phyloP scores from a whole-genome alignment of 2,113 vertebrate genomes.

The Phoxinus phoxinus region DNA sequence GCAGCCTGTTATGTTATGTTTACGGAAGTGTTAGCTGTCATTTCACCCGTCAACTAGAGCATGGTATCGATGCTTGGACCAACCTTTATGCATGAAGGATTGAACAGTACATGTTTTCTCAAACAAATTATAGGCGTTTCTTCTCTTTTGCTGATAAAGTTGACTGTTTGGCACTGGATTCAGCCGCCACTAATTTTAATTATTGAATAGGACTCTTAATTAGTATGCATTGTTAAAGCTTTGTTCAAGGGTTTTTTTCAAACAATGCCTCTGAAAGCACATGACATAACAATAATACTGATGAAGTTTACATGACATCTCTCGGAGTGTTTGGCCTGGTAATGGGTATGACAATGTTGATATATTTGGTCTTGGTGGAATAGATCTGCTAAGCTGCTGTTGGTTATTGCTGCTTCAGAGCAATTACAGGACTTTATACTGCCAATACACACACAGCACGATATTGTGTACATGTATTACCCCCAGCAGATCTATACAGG shows the following conservation, averaged over 20 bases:
- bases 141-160: conserved; percentile 38
- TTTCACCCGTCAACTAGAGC: conserved; percentile 12
- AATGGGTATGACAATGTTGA: too few species aligned
- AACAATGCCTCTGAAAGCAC: conserved; percentile 86
- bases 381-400: too few species aligned
- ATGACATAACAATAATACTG: too few species aligned
- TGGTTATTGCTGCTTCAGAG: too few species aligned
- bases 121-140: conserved; percentile 5
- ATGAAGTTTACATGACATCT: too few species aligned
- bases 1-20: conserved; percentile 52
- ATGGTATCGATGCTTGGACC: neutral
- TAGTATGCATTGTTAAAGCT: conserved; percentile 83
- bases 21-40: conserved; percentile 49
- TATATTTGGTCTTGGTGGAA: too few species aligned
- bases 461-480: too few species aligned
- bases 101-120: conserved; percentile 27
- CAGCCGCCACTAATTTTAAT: conserved; percentile 63
- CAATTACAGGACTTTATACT: too few species aligned
- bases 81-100: conserved; percentile 40
- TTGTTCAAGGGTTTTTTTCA: conserved; percentile 84
- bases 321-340: too few species aligned
- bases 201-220: conserved; percentile 73
- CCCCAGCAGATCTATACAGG: too few species aligned
- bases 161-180: conserved; percentile 55
- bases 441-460: too few species aligned